Evolutionary conservation across 2,113 vertebrate genomes (phyloP), one percentile per base, ranked within the genome.

Genomic region (Zosterops lateralis): DNA sequence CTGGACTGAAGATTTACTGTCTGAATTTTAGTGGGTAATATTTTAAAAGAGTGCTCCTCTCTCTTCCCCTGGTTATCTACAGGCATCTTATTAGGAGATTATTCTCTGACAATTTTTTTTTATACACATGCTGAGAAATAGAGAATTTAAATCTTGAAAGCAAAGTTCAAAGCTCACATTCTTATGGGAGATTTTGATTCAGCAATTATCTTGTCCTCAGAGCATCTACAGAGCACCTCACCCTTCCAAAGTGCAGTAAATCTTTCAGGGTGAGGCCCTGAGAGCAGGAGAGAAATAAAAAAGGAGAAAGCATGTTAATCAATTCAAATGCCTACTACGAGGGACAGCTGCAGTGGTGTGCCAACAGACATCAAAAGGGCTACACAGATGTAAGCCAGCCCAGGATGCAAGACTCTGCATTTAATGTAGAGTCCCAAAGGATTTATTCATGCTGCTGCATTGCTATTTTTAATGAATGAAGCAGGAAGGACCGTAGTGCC

Each of bases 401-500:
- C 12, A 58, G 60, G 48, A 85, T 91, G 84, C 87, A 89, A 82
- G 87, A 72, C 28, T 92, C 51, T 83, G 82, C 75, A 94, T 95
- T 92, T 96, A 91, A 85, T 87, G 64, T 54, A 32, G 72, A 92
- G 86, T 96, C 93, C 84, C 90, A 81, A 88, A 77, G 88, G 91
- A 70, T 83, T 47, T 62, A 83, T 80, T 86, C 64, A 73, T 83
- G 68, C 57, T 95, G 79, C 61, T 92, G 72, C 82, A 81, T 71
- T 90, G 85, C 64, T 95, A 91, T 95, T 92, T 92, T 94, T 95
- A 95, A 88, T 94, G 93, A 95, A 95, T 88, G 90, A 90, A 95
- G 67, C 64, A 95, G 57, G 51, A 94, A 93, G 60, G 44, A 83
- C 64, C 0, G 0, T 18, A 76, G 48, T 83, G 60, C 51, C 34